Evolutionary conservation across 2,113 vertebrate species (phyloP), one percentile per base, ranked within the genome.

Genomic region (Eolophus roseicapilla): DNA sequence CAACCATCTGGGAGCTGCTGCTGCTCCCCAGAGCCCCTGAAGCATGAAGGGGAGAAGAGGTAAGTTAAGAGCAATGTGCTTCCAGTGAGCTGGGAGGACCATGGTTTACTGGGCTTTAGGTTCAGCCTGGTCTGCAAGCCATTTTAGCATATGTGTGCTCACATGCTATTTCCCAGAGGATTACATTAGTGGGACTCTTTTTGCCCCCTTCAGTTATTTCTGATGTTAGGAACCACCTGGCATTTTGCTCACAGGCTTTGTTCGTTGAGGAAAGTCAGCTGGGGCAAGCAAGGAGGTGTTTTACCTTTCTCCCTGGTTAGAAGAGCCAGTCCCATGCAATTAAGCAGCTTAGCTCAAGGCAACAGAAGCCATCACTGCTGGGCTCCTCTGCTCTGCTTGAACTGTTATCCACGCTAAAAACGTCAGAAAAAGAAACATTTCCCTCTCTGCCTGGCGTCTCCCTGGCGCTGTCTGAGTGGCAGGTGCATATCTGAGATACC

Each of bases 401-500:
- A 94, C 95, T 95, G n/a, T 83, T 90, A 96, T 83, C 86, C 90
- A 68, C 0, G 15, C 68, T 76, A 88, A 88, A 96, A 96, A 96
- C 81, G 71, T 86, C 80, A 86, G 68, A 77, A 41, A 82, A 64
- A 90, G 79, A 92, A 95, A 93, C 9, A 60, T 93, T 73, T 90
- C 35, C 79, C 81, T 69, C 43, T 71, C n/a, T 88, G 68, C 29
- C 27, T 0, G 94, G 96, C 93, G 95, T 90, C 95, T 95, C 55
- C 43, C 19, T 92, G 95, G 82, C 94, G 93, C 94, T 90, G 92
- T 29, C 50, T 86, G 93, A 83, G 76, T 25, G 21, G 88, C 93
- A 97, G 92, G 93, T 96, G 92, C 90, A 94, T 96, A 82, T 96
- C 96, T 96, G 84, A 89, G 91, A 97, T 96, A 86, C 73, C 27